phyloP scores from a whole-genome alignment of 2,113 vertebrate genomes.

The Camelus bactrianus region DNA sequence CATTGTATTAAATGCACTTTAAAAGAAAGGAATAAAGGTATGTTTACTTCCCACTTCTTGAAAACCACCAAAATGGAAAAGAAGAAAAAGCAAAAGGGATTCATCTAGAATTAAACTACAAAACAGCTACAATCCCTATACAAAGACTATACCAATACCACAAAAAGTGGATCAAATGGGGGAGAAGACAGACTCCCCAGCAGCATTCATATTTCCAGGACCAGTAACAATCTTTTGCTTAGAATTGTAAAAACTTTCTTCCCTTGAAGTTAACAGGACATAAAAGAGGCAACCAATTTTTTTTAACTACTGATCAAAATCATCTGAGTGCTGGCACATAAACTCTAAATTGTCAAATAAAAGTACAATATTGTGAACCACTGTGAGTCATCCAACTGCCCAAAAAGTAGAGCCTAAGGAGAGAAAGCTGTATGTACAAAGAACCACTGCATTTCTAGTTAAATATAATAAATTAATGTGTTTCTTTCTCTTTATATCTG shows the following conservation, averaged over 20 bases:
- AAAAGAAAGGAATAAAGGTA: not conserved
- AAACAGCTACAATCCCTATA: not conserved
- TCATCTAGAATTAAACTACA: not conserved
- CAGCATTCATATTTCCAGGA: not conserved
- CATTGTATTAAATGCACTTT: not conserved
- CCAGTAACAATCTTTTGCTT: not conserved
- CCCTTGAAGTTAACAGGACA: not conserved
- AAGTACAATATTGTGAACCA: not conserved
- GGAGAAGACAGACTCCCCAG: not conserved
- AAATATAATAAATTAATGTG: not conserved
- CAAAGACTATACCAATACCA: not conserved
- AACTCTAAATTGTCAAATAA: not conserved
- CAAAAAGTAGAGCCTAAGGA: not conserved
- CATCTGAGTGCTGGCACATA: not conserved
- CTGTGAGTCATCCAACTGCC: not conserved
- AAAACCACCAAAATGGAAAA: constrained; percentile 11
- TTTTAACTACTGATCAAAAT: not conserved
- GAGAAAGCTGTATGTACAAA: not conserved
- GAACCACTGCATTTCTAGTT: not conserved
- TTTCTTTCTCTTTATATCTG: not conserved
- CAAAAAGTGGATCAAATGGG: not conserved
- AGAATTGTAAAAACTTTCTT: not conserved
- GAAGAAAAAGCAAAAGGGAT: not conserved
- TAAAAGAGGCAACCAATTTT: not conserved
- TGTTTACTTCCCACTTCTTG: not conserved